phyloP scores from a whole-genome alignment of 2,113 vertebrate genomes.

The Oryzias javanicus region DNA sequence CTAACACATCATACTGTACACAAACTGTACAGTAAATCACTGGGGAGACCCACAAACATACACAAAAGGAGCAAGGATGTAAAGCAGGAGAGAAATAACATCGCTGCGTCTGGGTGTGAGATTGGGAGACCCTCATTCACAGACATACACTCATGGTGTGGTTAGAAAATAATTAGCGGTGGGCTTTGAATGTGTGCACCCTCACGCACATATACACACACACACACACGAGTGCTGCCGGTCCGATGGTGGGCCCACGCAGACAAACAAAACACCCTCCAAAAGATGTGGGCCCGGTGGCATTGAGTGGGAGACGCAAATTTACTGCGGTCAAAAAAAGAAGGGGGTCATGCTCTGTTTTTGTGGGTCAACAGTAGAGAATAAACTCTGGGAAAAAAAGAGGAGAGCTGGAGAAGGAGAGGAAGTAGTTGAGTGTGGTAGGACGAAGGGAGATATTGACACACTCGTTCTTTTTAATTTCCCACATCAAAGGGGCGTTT shows the following conservation, averaged over 20 bases:
- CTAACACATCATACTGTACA: constrained; percentile 49
- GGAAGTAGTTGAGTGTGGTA: constrained; percentile 78
- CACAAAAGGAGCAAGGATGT: constrained; percentile 17
- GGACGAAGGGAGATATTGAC: constrained; percentile 79
- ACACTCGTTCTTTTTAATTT: constrained; percentile 80
- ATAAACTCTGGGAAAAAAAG: constrained; percentile 46
- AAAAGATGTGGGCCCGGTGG: constrained; percentile 51
- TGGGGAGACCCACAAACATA: constrained; percentile 19
- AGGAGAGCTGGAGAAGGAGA: constrained; percentile 53
- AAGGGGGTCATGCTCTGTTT: constrained; percentile 61
- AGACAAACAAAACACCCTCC: constrained; percentile 64
- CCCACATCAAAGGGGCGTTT: constrained; percentile 83
- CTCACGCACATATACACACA: constrained; percentile 54
- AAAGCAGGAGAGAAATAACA: constrained; percentile 28
- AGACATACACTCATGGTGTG: constrained; percentile 73
- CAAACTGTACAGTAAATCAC: constrained; percentile 37
- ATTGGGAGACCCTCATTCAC: constrained; percentile 72
- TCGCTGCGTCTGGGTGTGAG: constrained; percentile 62
- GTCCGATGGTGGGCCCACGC: constrained; percentile 55
- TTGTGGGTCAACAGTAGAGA: constrained; percentile 65
- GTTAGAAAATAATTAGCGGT: constrained; percentile 71
- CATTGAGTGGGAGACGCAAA: constrained; percentile 45
- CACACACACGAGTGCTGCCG: constrained; percentile 35
- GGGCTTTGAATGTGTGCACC: constrained; percentile 50
- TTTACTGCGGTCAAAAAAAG: constrained; percentile 50